Conservation (phyloP, 2,888 invertebrate genomes). For the Agrochola lychnidis region DNA sequence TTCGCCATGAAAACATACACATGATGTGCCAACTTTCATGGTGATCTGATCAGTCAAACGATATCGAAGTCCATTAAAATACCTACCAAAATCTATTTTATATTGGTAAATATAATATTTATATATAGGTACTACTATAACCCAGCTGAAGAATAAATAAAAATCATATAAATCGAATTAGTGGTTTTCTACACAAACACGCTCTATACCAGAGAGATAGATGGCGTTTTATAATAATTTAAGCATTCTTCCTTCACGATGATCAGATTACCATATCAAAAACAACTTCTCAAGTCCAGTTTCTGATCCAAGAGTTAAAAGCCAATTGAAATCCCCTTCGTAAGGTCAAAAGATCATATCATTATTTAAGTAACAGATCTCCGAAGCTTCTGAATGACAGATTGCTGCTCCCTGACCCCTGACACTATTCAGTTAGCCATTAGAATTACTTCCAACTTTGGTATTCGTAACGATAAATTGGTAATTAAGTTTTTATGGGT, state of each 20-base stretch:
- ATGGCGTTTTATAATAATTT: background rate
- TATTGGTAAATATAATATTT: background rate
- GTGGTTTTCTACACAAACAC: background rate
- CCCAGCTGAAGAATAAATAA: background rate
- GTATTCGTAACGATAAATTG: slow-evolving; percentile 28
- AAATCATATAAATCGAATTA: background rate
- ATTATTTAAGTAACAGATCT: slow-evolving; percentile 45
- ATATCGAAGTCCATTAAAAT: background rate
- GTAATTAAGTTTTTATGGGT: slow-evolving; percentile 15
- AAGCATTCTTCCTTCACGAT: background rate
- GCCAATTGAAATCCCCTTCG: slow-evolving; percentile 26
- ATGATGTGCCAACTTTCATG: background rate
- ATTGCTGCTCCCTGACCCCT: slow-evolving; percentile 37
- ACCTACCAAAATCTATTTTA: background rate
- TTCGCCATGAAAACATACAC: background rate
- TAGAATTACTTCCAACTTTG: slow-evolving; percentile 20
- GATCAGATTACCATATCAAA: slow-evolving; percentile 15
- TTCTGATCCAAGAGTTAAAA: slow-evolving; percentile 11
- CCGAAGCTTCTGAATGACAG: slow-evolving; percentile 47
- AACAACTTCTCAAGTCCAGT: background rate
- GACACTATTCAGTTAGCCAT: slow-evolving; percentile 25
- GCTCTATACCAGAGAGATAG: background rate
- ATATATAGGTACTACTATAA: background rate
- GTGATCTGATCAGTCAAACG: background rate
- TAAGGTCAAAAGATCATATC: slow-evolving; percentile 45